Evolutionary conservation across 2,888 invertebrate species (phyloP).

Genomic region (Pachymerium ferrugineum): DNA sequence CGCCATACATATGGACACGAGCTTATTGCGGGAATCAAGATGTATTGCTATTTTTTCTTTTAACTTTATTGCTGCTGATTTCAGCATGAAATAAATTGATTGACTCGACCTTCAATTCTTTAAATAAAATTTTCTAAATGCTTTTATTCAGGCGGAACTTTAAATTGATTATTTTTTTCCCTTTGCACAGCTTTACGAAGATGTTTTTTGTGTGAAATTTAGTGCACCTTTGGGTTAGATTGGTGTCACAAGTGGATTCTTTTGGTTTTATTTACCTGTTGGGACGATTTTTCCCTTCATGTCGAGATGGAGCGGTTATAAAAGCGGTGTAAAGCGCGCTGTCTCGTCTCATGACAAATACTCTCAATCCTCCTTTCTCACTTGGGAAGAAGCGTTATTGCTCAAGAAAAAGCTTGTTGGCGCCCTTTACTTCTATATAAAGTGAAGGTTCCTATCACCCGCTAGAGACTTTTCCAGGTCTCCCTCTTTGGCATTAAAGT

Average conservation of each 20-base stretch:
- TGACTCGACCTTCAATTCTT: neutral
- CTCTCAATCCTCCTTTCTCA: conserved; percentile 25
- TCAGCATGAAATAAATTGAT: neutral
- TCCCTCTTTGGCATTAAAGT: conserved; percentile 21
- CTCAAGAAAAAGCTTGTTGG: conserved; percentile 27
- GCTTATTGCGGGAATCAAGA: conserved; percentile 9
- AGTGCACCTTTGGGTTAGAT: conserved; percentile 25
- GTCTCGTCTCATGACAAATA: conserved; percentile 27
- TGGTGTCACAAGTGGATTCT: conserved; percentile 27
- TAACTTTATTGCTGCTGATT: neutral
- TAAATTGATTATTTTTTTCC: no score
- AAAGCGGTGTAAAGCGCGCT: conserved; percentile 20
- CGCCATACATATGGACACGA: conserved; percentile 18
- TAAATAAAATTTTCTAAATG: neutral
- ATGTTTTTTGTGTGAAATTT: neutral
- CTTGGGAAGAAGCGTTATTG: conserved; percentile 27
- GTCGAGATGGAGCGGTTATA: conserved; percentile 15
- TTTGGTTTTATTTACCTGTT: conserved; percentile 31
- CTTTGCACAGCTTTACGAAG: neutral
- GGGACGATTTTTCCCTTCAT: conserved; percentile 28
- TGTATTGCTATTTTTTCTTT: neutral
- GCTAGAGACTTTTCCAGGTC: conserved; percentile 3
- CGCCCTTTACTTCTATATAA: conserved; percentile 27
- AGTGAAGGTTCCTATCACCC: conserved; percentile 24
- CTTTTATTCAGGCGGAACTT: neutral